Percentiles rank a stretch among this genome's conserved stretches.
These are phyloP conservation scores for Campoplex nolae DNA, from an alignment of 2,888 invertebrate species.

Conservation along the genomic window DNA sequence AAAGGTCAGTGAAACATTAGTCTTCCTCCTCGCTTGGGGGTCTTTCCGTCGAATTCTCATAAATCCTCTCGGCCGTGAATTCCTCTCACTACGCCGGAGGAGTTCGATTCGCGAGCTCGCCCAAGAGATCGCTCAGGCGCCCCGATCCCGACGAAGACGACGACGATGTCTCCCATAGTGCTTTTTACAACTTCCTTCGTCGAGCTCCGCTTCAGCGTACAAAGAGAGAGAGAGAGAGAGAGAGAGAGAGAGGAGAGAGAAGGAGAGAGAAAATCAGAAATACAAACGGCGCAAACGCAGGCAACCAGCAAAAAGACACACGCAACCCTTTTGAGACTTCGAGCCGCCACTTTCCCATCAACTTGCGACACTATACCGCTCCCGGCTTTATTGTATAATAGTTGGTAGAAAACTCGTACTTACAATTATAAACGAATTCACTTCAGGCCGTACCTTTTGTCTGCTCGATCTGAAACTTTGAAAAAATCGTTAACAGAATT, in stretches of 20 bases:
- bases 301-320: constrained; percentile 57
- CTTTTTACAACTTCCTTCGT: constrained; percentile 64
- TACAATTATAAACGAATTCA: constrained; percentile 29
- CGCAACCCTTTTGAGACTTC: constrained; percentile 65
- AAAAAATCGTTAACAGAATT: constrained; percentile 20
- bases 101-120: constrained; percentile 50
- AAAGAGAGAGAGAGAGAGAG: constrained; percentile 11
- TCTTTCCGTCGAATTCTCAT: constrained; percentile 65
- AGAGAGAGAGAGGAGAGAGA: constrained; percentile 28
- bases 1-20: constrained; percentile 50
- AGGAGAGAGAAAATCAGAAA: constrained; percentile 26
- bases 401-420: constrained; percentile 14
- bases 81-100: constrained; percentile 25
- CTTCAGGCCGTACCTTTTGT: constrained; percentile 25
- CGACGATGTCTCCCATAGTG: constrained; percentile 45
- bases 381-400: constrained; percentile 34
- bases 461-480: constrained; percentile 51
- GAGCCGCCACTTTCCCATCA: constrained; percentile 64
- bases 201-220: constrained; percentile 40
- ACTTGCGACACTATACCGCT: constrained; percentile 10
- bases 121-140: constrained; percentile 46
- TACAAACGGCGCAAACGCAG: constrained; percentile 34
- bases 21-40: constrained; percentile 30
- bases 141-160: constrained; percentile 34
- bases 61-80: constrained; percentile 67